phyloP scores from a whole-genome alignment of 2,888 invertebrate genomes.

The Zele albiditarsus region DNA sequence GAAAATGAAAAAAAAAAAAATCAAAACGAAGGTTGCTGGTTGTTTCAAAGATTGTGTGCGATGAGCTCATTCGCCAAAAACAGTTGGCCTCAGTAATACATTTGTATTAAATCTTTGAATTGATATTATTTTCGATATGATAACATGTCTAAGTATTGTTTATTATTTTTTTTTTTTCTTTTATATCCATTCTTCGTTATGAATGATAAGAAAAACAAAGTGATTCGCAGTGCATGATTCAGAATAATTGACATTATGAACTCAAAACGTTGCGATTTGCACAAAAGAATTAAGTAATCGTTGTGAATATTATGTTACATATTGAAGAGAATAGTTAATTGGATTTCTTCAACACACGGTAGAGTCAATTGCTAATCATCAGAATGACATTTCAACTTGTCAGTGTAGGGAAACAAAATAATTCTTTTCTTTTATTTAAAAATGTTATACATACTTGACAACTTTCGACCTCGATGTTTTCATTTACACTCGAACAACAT shows the following conservation, averaged over 20 bases:
- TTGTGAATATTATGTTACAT: neutral
- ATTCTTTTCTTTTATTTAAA: neutral
- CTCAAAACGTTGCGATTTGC: neutral
- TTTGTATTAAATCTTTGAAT: neutral
- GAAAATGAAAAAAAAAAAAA: neutral
- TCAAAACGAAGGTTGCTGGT: neutral
- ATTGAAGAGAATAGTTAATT: neutral
- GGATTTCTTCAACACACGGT: neutral
- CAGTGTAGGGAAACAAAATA: neutral
- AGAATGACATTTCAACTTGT: neutral
- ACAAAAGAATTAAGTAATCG: neutral
- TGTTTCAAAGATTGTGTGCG: constrained; percentile 11
- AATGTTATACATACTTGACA: neutral
- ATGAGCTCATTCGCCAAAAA: constrained; percentile 14
- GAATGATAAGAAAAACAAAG: neutral
- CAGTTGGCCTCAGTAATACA: neutral
- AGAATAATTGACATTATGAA: neutral
- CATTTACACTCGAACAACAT: neutral
- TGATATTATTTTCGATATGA: neutral
- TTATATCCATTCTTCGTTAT: neutral
- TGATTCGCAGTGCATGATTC: neutral
- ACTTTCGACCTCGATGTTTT: neutral
- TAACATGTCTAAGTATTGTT: neutral
- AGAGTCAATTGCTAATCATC: neutral
- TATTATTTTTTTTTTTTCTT: neutral